Base-by-base conservation (phyloP, 2,113 vertebrate genomes). In the Chloroceryle aenea region DNA sequence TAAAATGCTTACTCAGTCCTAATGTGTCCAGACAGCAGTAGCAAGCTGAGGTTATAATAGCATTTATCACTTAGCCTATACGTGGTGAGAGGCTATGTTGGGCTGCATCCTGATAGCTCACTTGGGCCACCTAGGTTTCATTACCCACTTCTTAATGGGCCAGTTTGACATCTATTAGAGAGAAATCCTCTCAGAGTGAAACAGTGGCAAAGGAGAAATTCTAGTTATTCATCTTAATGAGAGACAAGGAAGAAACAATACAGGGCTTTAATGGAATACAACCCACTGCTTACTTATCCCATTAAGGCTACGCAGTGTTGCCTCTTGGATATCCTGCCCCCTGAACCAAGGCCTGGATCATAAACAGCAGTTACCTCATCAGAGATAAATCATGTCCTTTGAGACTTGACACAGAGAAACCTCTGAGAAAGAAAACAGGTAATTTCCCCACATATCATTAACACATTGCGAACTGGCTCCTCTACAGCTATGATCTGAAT, bases 171-270 rank as follows among this genome's bases (percentile, higher is more conserved):
- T 90, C 95, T 95, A 89, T 87, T 95, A 94, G 91, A 95, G 78
- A 96, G 96, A 96, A 96, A 97, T 92, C 87, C 89, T 97, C 96
- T 95, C 95, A 72, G 89, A 94, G 90, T 75, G 81, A 94, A 95
- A 91, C 90, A 85, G 84, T 91, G 53, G 93, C 89, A 89, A 89
- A 92, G 91, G 64, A 95, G 93, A 93, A 87, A 92, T 93, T 83
- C 81, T 85, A 82, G 93, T 96, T 95, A 95, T 76, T 97, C 97
- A 96, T 96, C 97, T 91, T 97, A 97, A 97, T 97, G 93, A 97
- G 94, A 66, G 75, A 94, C 87, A 90, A 89, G 89, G 59, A 95
- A 94, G 91, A 97, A 97, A 95, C 92, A 96, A 97, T 81, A 78
- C 58, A 78, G 63, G 27, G 61, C 80, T 93, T 83, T 96, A 93